These are phyloP conservation scores for Calephelis virginiensis DNA, from an alignment of 1,140 invertebrate genomes.

Conservation along the genomic window DNA sequence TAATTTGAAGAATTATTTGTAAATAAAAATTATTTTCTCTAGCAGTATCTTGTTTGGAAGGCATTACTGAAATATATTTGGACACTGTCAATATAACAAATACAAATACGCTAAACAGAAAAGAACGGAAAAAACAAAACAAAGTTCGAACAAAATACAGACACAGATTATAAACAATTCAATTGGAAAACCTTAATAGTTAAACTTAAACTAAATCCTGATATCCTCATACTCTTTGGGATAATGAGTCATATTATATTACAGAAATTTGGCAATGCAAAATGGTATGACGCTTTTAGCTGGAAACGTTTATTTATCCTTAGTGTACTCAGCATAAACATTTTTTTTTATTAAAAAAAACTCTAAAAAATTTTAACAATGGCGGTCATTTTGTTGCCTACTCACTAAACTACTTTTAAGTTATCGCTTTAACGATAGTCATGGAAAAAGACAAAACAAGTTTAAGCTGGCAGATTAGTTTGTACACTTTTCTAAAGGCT, in stretches of 20 bases:
- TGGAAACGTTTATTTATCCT: conserved; percentile 35
- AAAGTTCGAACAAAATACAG: conserved; percentile 24
- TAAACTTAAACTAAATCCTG: conserved; percentile 47
- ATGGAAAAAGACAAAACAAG: no score
- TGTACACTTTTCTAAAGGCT: no score
- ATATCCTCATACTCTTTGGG: conserved; percentile 65
- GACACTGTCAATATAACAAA: not conserved
- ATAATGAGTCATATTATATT: conserved; percentile 44
- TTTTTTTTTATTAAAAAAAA: conserved; percentile 13
- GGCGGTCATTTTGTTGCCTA: no score
- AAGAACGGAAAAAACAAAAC: not conserved
- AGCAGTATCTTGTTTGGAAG: not conserved
- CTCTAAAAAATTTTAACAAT: no score
- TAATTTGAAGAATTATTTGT: no score
- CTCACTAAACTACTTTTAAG: no score
- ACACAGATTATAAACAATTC: conserved; percentile 30
- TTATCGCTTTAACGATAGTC: no score
- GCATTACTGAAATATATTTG: not conserved
- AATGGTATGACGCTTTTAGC: conserved; percentile 28
- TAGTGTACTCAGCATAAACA: conserved; percentile 6
- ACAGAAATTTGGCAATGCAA: conserved; percentile 56
- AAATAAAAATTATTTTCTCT: no score
- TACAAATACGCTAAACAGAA: not conserved
- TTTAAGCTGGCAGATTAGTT: no score
- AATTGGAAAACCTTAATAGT: conserved; percentile 37